phyloP scores from a whole-genome alignment of 1,140 invertebrate species.

The Drosophila subobscura region DNA sequence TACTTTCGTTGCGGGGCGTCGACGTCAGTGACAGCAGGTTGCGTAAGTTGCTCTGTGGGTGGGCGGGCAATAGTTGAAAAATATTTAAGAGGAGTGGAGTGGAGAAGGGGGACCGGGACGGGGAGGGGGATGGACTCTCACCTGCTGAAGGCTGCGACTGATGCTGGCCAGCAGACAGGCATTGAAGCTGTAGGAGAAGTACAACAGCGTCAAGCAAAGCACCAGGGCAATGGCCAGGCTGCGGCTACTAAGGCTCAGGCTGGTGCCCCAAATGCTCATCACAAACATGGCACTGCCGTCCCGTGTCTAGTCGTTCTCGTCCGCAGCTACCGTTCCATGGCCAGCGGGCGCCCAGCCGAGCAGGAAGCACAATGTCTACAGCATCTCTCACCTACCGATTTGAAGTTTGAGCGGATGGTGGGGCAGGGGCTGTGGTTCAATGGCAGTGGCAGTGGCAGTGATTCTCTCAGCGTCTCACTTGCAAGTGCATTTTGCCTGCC shows the following conservation, averaged over 20 bases:
- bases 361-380: not conserved
- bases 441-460: not conserved
- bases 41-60: constrained; percentile 61
- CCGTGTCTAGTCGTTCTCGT: not conserved
- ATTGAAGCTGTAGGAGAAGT: constrained; percentile 86
- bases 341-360: not conserved
- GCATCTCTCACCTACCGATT: not conserved
- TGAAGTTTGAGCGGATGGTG: not conserved
- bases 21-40: constrained; percentile 54
- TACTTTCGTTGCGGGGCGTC: constrained; percentile 38
- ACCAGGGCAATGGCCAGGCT: constrained; percentile 81
- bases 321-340: constrained; percentile 8
- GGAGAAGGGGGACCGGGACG: too few species aligned
- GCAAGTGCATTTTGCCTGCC: constrained; percentile 8
- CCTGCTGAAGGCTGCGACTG: constrained; percentile 82
- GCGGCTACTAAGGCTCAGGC: constrained; percentile 78
- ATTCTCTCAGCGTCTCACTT: not conserved
- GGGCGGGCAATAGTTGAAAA: not conserved
- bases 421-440: not conserved
- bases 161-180: constrained; percentile 85
- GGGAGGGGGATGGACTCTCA: constrained; percentile 68
- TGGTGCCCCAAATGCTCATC: constrained; percentile 78
- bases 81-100: not conserved
- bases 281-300: constrained; percentile 54
- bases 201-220: constrained; percentile 83